phyloP scores from a whole-genome alignment of 2,113 vertebrate genomes.

The Calidris pugnax region DNA sequence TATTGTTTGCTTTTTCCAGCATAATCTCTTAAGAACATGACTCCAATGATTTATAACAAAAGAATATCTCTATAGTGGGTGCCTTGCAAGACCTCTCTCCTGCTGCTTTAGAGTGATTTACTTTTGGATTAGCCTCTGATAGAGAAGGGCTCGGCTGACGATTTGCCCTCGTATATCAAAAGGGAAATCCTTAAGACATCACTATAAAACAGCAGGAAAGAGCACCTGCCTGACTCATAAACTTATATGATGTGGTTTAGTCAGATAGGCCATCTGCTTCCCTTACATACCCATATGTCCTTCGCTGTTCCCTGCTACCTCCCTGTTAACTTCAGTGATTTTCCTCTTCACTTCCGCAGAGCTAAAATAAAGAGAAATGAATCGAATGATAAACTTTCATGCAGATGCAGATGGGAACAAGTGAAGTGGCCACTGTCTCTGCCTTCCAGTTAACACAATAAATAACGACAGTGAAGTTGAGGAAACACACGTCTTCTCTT shows the following conservation, averaged over 20 bases:
- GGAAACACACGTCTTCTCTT: neutral
- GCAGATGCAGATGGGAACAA: neutral
- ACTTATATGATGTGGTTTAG: slow-evolving; percentile 59
- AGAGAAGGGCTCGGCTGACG: slow-evolving; percentile 56
- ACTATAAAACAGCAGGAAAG: slow-evolving; percentile 75
- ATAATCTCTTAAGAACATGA: slow-evolving; percentile 63
- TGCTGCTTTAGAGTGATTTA: slow-evolving; percentile 75
- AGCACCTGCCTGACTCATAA: slow-evolving; percentile 75
- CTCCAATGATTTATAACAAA: slow-evolving; percentile 71
- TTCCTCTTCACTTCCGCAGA: slow-evolving; percentile 19
- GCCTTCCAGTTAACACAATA: neutral
- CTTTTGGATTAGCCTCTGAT: slow-evolving; percentile 65
- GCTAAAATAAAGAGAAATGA: slow-evolving; percentile 8
- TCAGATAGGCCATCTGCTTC: slow-evolving; percentile 71
- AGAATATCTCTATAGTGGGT: slow-evolving; percentile 40
- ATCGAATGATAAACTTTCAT: slow-evolving; percentile 29
- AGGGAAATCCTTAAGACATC: slow-evolving; percentile 77
- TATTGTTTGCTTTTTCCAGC: slow-evolving; percentile 65
- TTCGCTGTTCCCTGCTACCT: neutral
- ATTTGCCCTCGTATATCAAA: slow-evolving; percentile 75
- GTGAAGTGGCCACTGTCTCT: neutral
- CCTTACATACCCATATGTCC: slow-evolving; percentile 71
- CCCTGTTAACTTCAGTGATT: neutral
- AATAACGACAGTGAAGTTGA: neutral
- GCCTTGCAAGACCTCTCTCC: slow-evolving; percentile 50